Base-by-base conservation (phyloP, 2,113 vertebrate species). In the Sapajus apella region DNA sequence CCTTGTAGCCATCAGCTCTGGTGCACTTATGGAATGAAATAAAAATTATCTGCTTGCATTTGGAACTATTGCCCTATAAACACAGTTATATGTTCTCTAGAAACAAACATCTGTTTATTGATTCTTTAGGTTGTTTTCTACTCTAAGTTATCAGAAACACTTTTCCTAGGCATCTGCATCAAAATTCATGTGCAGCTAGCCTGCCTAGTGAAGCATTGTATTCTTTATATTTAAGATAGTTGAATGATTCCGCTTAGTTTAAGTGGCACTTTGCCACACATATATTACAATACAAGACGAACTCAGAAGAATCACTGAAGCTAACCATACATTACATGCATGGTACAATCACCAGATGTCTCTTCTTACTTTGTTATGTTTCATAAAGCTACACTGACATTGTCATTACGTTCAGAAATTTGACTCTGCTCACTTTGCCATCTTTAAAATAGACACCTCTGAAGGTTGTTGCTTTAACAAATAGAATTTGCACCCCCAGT, bases 291-390 rank as follows among this genome's bases (percentile, higher is more conserved):
- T 16, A 25, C 0, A 2, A 90, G 87, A 94, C 84, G 88, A 97
- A 77, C 66, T 93, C 56, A 5, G 70, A 97, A 97, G 98, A 98
- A 82, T 96, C 98, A 64, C 88, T 75, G 97, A 97, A 97, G 98
- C 99, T 98, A 97, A 85, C 97, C 98, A 18, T 92, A 98, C 98
- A 98, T 99, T 99, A 99, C 98, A 98, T 95, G 99, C 98, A 47
- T 89, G 96, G 98, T 95, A 98, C 98, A 96, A 98, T 99, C 96
- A 98, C 98, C 99, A 98, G 99, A 99, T 98, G 99, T 98, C 99
- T 97, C 98, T 98, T 96, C 98, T 99, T 98, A 98, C 97, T 70
- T 91, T 90, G 97, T 97, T 97, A 97, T 88, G 98, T 98, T 99
- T 99, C 98, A 98, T 98, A 98, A 68, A 99, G 98, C 98, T 97